Percentiles rank a stretch among this genome's conserved stretches.
Conservation (phyloP, 2,113 vertebrate species). For the Mirounga angustirostris region DNA sequence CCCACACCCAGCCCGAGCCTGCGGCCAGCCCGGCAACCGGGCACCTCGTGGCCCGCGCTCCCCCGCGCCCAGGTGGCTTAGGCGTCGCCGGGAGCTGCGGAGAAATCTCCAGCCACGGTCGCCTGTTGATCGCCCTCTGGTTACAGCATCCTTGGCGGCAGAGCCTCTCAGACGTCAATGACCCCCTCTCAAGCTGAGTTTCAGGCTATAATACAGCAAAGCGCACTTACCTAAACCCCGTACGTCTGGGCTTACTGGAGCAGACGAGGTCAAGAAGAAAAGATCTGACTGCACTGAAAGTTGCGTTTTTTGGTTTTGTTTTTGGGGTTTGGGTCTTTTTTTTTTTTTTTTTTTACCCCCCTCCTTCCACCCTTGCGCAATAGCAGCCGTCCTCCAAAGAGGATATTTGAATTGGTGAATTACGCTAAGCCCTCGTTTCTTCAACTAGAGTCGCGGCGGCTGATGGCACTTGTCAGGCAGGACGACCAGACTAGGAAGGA, state of each 20-base stretch:
- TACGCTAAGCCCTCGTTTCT: not conserved
- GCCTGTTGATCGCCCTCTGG: constrained; percentile 76
- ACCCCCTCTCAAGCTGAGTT: not conserved
- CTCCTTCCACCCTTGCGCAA: constrained; percentile 64
- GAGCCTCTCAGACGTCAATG: not conserved
- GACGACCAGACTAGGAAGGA: not conserved
- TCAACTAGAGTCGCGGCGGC: constrained; percentile 21
- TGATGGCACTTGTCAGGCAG: constrained; percentile 9
- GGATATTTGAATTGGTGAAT: constrained; percentile 61
- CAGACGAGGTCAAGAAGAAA: not conserved
- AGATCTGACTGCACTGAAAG: constrained; percentile 78
- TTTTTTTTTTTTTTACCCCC: not conserved
- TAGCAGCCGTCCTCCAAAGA: constrained; percentile 51
- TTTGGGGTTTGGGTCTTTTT: not conserved
- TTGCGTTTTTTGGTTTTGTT: constrained; percentile 60
- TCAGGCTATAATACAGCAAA: not conserved
- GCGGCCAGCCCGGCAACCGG: no score
- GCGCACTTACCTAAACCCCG: constrained; percentile 45
- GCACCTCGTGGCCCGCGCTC: no score
- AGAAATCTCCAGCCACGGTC: not conserved
- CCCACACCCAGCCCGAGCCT: no score
- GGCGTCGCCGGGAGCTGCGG: not conserved
- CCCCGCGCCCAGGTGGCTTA: no score
- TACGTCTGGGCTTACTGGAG: not conserved
- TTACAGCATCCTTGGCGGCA: not conserved